Conservation (phyloP, 1,140 invertebrate genomes). For the Drosophila oshimai region DNA sequence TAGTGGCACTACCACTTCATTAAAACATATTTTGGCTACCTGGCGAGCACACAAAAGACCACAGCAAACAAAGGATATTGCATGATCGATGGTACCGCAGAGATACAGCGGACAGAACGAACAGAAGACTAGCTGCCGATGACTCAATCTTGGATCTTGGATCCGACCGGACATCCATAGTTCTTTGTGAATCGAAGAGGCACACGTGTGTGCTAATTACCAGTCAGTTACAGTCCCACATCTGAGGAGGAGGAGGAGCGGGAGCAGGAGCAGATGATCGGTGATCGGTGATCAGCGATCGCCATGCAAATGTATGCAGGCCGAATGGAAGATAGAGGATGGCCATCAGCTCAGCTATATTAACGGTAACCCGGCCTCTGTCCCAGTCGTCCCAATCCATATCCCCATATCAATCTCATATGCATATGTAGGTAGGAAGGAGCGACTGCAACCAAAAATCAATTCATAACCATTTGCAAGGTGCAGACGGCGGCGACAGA, state of each 20-base stretch:
- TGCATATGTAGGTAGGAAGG: conserved; percentile 28
- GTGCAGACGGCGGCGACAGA: conserved; percentile 55
- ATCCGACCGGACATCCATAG: conserved; percentile 15
- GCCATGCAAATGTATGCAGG: conserved; percentile 35
- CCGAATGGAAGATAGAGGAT: background rate
- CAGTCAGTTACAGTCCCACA: conserved; percentile 28
- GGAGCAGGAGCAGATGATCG: background rate
- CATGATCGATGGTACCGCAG: conserved; percentile 14
- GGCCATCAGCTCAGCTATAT: background rate
- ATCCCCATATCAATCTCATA: conserved; percentile 39
- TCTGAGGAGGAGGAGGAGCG: background rate
- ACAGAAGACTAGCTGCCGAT: conserved; percentile 18
- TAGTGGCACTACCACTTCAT: too few relatives aligned
- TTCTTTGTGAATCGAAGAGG: background rate
- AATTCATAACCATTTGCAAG: conserved; percentile 82
- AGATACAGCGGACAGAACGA: background rate
- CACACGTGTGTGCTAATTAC: conserved; percentile 70
- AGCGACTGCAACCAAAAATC: conserved; percentile 74
- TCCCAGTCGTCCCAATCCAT: background rate
- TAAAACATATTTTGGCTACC: conserved; percentile 64
- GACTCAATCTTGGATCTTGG: conserved; percentile 60
- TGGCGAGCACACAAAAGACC: conserved; percentile 13
- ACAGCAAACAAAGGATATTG: background rate
- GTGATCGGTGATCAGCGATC: conserved; percentile 1
- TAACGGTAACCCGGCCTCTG: conserved; percentile 38